Base-by-base conservation (phyloP, 2,888 invertebrate genomes). In the Philaethria dido region DNA sequence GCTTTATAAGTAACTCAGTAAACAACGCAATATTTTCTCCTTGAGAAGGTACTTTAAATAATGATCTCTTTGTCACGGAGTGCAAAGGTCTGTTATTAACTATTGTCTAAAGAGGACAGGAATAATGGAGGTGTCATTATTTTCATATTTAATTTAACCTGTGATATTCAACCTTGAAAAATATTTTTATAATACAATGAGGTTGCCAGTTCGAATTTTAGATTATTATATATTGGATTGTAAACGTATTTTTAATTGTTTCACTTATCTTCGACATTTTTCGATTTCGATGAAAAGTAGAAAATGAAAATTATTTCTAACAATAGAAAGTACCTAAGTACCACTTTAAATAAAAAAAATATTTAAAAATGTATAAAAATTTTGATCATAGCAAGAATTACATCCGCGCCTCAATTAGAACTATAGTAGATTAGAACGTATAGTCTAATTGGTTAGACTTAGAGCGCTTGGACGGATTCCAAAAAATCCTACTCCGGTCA, bases 1-100 rank as follows among this genome's bases (percentile, higher is more conserved):
- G 59, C 64, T 66, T 66, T 59, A 62, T 63, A 66, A 69, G 69
- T 66, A 62, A 66, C 62, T 66, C 29, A 20, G 62, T 69, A 69
- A 62, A 63, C 62, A 69, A 65, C 62, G 62, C 52, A 48, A 66
- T 66, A 69, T 69, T 66, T 69, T 39, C 59, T 47, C 59, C 42
- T 69, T 47, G 52, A 60, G 62, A 39, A 60, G 45, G 57, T 64
- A 48, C 62, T 69, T 69, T 66, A 66, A 66, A 60, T 69, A 66
- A 69, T 69, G 69, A 63, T 69, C 59, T 50, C 50, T 65, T 63
- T 66, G 59, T 69, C 52, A 33, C 13, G 25, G 33, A 57, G 48
- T 57, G 64, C 57, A 57, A 48, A 29, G 54, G 64, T 48, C 62
- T 57, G 65, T 57, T 62, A 61, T 68, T 57, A 55, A 57, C 36